Evolutionary conservation across 2,888 invertebrate species (phyloP).

Genomic region (Flexamia atlantica): DNA sequence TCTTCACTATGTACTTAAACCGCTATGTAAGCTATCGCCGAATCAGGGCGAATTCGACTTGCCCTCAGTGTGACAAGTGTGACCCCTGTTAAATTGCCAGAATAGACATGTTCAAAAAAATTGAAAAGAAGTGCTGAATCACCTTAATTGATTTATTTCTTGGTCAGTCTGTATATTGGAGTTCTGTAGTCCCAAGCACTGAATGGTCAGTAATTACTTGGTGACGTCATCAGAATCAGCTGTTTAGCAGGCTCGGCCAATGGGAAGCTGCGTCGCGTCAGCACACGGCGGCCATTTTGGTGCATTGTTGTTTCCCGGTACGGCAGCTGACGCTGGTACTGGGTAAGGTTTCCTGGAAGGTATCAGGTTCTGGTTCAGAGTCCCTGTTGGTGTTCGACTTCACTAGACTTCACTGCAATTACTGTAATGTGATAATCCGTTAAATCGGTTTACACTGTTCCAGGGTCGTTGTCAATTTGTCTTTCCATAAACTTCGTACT

Average conservation of each 20-base stretch:
- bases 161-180: not conserved
- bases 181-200: not conserved
- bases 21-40: too few relatives aligned
- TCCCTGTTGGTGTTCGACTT: too few relatives aligned
- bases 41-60: too few relatives aligned
- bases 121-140: not conserved
- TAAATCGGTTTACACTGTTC: too few relatives aligned
- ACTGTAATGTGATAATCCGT: too few relatives aligned
- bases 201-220: not conserved
- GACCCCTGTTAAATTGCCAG: too few relatives aligned
- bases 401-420: too few relatives aligned
- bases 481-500: too few relatives aligned
- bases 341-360: slow-evolving; percentile 7
- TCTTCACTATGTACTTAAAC: too few relatives aligned
- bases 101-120: too few relatives aligned
- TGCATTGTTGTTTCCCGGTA: not conserved
- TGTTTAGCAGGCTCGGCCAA: slow-evolving; percentile 1
- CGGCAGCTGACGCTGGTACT: not conserved
- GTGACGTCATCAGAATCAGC: slow-evolving; percentile 26
- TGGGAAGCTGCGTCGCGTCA: not conserved
- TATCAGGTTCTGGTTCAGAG: slow-evolving; percentile 8
- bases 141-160: not conserved
- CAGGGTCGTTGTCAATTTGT: too few relatives aligned
- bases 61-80: too few relatives aligned
- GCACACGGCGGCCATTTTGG: slow-evolving; percentile 15